phyloP scores from a whole-genome alignment of 2,888 invertebrate genomes.

The Acanthococcus lagerstroemiae region DNA sequence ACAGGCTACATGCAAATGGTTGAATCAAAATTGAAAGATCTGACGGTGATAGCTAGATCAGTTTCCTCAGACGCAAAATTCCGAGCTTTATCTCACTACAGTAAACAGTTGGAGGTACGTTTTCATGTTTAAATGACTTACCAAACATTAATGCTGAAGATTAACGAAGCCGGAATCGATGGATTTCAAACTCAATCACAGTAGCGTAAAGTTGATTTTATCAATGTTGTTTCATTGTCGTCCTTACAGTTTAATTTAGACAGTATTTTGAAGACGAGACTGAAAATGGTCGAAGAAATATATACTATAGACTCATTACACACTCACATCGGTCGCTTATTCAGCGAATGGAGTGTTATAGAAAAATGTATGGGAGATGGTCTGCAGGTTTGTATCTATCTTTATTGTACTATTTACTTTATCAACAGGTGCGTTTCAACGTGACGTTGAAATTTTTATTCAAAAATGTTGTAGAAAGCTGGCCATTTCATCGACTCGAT shows the following conservation, averaged over 20 bases:
- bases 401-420: too few relatives aligned
- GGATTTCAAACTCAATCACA: too few relatives aligned
- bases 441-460: not conserved
- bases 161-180: too few relatives aligned
- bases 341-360: constrained; percentile 75
- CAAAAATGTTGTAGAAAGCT: constrained; percentile 43
- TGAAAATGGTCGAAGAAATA: constrained; percentile 62
- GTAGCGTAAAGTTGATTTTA: not conserved
- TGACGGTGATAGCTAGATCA: constrained; percentile 58
- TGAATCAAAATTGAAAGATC: constrained; percentile 65
- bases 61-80: constrained; percentile 63
- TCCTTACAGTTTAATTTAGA: constrained; percentile 40
- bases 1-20: constrained; percentile 61
- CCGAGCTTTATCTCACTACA: constrained; percentile 64
- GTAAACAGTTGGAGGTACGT: constrained; percentile 56
- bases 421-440: not conserved
- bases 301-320: constrained; percentile 70
- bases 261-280: constrained; percentile 44
- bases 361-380: constrained; percentile 75
- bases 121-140: not conserved
- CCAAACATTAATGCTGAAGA: not conserved
- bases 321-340: constrained; percentile 60
- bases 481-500: constrained; percentile 58
- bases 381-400: constrained; percentile 46
- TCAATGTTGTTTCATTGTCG: not conserved